Base-by-base conservation (phyloP, 2,113 vertebrate genomes). In the Istiophorus platypterus region DNA sequence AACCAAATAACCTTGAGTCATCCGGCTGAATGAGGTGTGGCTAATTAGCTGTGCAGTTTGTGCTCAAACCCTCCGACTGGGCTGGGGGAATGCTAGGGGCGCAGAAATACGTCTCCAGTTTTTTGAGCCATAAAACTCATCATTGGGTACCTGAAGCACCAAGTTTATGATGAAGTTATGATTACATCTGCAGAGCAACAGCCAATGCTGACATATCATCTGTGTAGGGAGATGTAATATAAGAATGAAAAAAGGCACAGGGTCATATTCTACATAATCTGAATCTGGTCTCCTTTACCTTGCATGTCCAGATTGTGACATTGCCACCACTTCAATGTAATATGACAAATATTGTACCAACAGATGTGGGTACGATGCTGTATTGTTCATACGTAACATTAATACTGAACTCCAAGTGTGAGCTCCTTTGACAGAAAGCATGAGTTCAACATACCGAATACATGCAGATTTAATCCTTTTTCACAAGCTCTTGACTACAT, bases 1-100 rank as follows among this genome's bases (percentile, higher is more conserved):
- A 91, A 80, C 85, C 66, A 68, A 80, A 86, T 87, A 92, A 92
- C 93, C 92, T 92, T 92, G 88, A 93, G 79, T 68, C 76, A 56
- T 80, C 72, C 79, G 54, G 82, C 52, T 82, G 89, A 92, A 91
- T 88, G 88, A 90, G 89, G 88, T 82, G 87, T 88, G 83, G 91
- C 92, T 94, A 92, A 94, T 94, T 92, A 88, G 78, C 63, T 65
- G 66, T 59, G 63, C 69, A 67, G 85, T 89, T 85, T 83, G 66
- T 76, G 81, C 42, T 71, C 67, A 67, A 41, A 86, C 83, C 74
- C 76, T 84, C 39, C 41, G 81, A 78, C 26, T 49, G 59, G 74
- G 76, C 76, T 39, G 5, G 61, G 14, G 26, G 18, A 71, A 72
- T 1, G 13, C 65, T 42, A 1, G 18, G 9, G 57, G 78, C 29